Percentiles rank a stretch among this genome's conserved stretches.
These are phyloP conservation scores for Drosophila demipolita DNA, from an alignment of 2,888 invertebrate species.

Conservation along the genomic window DNA sequence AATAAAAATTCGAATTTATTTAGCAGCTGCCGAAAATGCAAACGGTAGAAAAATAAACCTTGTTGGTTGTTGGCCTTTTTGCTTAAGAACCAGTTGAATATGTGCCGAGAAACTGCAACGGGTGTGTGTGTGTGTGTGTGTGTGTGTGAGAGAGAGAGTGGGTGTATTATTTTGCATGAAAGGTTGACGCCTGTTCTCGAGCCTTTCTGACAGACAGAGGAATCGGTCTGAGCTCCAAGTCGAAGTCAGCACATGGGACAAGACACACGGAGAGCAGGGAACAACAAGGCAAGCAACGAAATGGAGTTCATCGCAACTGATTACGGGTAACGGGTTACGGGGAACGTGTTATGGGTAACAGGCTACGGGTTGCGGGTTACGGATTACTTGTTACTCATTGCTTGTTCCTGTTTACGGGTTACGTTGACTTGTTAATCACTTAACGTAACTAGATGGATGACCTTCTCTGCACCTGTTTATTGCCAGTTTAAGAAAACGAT, in stretches of 20 bases:
- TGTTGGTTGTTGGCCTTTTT: background rate
- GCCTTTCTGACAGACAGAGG: no score
- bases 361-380: background rate
- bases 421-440: background rate
- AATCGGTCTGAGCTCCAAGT: background rate
- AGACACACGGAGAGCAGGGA: background rate
- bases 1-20: no score
- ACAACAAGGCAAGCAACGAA: background rate
- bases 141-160: background rate
- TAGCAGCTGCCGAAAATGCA: background rate
- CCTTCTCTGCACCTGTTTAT: background rate
- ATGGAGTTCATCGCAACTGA: background rate
- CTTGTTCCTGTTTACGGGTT: background rate
- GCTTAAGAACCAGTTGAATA: background rate
- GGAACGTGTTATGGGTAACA: background rate
- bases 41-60: background rate
- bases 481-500: conserved; percentile 17
- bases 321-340: background rate
- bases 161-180: background rate
- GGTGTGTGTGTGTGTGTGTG: background rate
- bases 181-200: background rate
- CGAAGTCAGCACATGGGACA: background rate
- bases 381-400: background rate
- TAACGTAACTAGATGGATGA: background rate
- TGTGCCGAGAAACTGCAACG: background rate